Evolutionary conservation across 2,113 vertebrate genomes (phyloP).

Genomic region (Alosa alosa): DNA sequence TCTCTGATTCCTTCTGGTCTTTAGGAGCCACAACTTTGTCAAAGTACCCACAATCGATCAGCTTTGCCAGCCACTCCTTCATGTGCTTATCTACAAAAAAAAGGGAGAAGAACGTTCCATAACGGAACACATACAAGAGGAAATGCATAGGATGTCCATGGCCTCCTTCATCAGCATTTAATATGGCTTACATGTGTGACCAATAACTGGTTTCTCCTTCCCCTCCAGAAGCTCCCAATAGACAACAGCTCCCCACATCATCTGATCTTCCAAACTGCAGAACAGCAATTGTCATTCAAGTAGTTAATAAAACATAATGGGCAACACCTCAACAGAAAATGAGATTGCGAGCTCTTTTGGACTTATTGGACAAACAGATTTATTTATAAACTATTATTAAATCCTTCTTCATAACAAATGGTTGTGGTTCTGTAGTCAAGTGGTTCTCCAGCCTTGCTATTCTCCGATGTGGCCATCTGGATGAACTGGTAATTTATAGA

Average conservation of each 20-base stretch:
- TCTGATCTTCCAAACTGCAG: conserved; percentile 85
- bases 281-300: neutral
- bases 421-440: neutral
- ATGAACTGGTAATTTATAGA: neutral
- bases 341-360: neutral
- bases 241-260: conserved; percentile 81
- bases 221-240: conserved; percentile 92
- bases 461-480: neutral
- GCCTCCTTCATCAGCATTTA: neutral
- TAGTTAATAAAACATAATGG: neutral
- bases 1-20: conserved; percentile 39
- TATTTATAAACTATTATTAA: neutral
- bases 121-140: neutral
- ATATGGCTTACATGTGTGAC: conserved; percentile 85
- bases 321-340: neutral
- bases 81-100: conserved; percentile 79
- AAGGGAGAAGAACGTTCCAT: neutral
- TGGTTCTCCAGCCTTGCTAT: no score
- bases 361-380: neutral
- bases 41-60: conserved; percentile 88
- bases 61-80: conserved; percentile 81
- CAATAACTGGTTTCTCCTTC: conserved; percentile 85
- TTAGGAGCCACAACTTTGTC: conserved; percentile 76
- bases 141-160: neutral
- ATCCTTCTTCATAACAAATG: neutral